phyloP scores from a whole-genome alignment of 2,888 invertebrate genomes.

The Nomada fucata region DNA sequence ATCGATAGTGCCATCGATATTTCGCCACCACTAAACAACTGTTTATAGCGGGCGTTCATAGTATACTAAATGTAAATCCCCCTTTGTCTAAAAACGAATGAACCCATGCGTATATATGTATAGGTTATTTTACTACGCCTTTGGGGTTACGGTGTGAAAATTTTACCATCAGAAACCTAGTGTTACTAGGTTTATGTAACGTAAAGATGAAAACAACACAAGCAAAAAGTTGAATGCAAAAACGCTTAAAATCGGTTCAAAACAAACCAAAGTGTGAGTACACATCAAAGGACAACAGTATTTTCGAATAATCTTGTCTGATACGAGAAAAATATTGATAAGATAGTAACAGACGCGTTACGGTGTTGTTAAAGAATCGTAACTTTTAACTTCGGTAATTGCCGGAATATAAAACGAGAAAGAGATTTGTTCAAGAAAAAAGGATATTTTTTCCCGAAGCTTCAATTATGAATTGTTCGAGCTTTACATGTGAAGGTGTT shows the following conservation, averaged over 20 bases:
- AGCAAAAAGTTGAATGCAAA: not conserved
- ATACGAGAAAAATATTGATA: not conserved
- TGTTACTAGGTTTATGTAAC: not conserved
- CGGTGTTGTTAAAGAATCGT: not conserved
- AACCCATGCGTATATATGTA: too few relatives aligned
- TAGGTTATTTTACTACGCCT: too few relatives aligned
- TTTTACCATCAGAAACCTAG: not conserved
- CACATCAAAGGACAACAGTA: not conserved
- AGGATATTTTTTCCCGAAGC: not conserved
- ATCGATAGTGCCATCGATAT: too few relatives aligned
- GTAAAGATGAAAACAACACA: not conserved
- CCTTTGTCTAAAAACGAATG: not conserved
- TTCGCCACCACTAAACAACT: too few relatives aligned
- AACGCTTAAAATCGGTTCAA: not conserved
- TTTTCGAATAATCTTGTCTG: constrained; percentile 12
- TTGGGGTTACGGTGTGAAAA: constrained; percentile 25
- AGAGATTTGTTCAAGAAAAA: not conserved
- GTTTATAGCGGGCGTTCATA: too few relatives aligned
- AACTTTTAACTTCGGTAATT: constrained; percentile 14
- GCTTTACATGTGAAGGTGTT: not conserved
- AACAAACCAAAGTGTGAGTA: constrained; percentile 42
- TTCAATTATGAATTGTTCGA: constrained; percentile 12
- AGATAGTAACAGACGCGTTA: not conserved
- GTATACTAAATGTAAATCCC: too few relatives aligned
- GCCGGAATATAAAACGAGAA: constrained; percentile 10